Evolutionary conservation across 2,797 vertebrate species (phyloP).

Genomic region (Clarias pachynema): DNA sequence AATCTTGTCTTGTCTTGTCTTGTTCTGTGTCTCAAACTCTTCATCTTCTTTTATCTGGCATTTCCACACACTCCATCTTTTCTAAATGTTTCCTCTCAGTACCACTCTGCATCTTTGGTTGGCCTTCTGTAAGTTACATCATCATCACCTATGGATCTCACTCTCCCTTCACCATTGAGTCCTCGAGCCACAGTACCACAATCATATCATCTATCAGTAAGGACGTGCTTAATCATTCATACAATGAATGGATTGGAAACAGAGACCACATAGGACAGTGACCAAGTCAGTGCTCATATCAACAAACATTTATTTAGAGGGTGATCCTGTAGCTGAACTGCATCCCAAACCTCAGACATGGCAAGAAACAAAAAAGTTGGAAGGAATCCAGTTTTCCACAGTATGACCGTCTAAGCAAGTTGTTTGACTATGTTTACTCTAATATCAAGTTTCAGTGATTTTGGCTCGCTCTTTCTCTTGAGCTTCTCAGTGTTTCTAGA

Average conservation of each 20-base stretch:
- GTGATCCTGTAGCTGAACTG: background rate
- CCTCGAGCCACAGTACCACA: constrained; percentile 45
- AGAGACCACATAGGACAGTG: constrained; percentile 21
- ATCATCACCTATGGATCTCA: no score
- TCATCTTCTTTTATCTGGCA: no score
- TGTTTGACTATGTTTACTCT: background rate
- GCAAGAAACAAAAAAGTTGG: background rate
- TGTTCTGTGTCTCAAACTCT: no score
- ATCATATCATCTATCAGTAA: constrained; percentile 70
- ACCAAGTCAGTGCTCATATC: background rate
- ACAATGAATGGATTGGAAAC: constrained; percentile 53
- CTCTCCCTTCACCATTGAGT: background rate
- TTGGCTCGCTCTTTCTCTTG: constrained; percentile 19
- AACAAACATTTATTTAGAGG: background rate
- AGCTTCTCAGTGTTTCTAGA: constrained; percentile 20
- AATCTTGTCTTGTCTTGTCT: no score
- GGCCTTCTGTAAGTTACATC: no score
- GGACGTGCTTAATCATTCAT: constrained; percentile 71
- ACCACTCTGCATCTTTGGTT: no score
- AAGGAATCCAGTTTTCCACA: background rate
- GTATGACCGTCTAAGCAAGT: background rate
- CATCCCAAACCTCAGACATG: background rate
- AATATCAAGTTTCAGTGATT: constrained; percentile 14
- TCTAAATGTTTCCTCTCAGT: no score
- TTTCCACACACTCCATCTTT: no score